A percentile compares a stretch with the other conserved stretches of the same genome.
Evolutionary conservation across 2,113 vertebrate species (phyloP).

Genomic region (Hiodon alosoides): DNA sequence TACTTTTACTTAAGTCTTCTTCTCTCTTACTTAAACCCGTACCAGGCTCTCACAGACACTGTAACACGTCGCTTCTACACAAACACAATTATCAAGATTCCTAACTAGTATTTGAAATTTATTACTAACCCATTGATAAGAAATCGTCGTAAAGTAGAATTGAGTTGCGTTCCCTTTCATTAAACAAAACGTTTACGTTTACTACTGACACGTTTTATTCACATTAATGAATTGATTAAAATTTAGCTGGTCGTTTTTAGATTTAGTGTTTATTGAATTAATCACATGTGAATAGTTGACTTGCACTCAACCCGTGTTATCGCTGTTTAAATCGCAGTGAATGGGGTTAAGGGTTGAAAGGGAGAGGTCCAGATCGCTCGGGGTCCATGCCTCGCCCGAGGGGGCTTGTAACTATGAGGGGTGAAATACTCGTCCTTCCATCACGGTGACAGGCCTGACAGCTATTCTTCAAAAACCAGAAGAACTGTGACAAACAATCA

Average conservation of each 20-base stretch:
- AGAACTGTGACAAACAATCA: conserved; percentile 39
- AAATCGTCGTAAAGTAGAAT: too few species aligned
- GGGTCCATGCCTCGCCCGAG: conserved; percentile 47
- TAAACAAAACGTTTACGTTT: too few species aligned
- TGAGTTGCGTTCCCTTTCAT: too few species aligned
- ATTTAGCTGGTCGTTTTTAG: not conserved
- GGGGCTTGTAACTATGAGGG: conserved; percentile 57
- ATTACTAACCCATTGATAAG: too few species aligned
- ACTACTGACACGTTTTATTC: too few species aligned
- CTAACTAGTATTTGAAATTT: too few species aligned
- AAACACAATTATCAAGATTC: too few species aligned
- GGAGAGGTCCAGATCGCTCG: conserved; percentile 56
- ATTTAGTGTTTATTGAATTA: not conserved
- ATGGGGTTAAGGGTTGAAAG: conserved; percentile 53
- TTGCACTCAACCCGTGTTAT: conserved; percentile 14
- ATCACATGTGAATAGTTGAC: conserved; percentile 5
- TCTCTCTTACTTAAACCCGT: too few species aligned
- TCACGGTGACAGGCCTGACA: conserved; percentile 60
- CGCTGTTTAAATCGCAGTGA: conserved; percentile 46
- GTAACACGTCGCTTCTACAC: too few species aligned
- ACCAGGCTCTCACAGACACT: too few species aligned
- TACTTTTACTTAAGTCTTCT: too few species aligned
- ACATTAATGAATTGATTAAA: not conserved
- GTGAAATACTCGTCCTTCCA: conserved; percentile 57
- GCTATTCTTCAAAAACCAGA: conserved; percentile 54